phyloP scores from a whole-genome alignment of 2,888 invertebrate genomes.

The Cephus sareptanus region DNA sequence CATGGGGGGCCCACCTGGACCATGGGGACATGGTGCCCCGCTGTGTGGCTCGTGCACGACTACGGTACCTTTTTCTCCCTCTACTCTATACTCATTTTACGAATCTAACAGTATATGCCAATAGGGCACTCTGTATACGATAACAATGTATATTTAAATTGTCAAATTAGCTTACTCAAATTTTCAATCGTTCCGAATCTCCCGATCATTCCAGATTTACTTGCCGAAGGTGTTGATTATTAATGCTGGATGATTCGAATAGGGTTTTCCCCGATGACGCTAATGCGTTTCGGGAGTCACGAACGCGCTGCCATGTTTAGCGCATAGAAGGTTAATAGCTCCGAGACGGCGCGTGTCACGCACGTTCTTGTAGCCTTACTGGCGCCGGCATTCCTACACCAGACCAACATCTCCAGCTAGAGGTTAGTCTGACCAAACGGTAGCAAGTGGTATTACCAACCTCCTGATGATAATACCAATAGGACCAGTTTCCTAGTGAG shows the following conservation, averaged over 20 bases:
- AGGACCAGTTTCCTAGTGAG: conserved; percentile 50
- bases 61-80: background rate
- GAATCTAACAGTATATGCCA: background rate
- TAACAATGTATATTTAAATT: background rate
- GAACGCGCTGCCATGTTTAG: background rate
- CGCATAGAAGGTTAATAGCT: background rate
- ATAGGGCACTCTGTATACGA: background rate
- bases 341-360: background rate
- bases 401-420: background rate
- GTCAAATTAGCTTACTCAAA: background rate
- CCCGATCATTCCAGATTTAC: background rate
- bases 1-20: conserved; percentile 38
- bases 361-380: background rate
- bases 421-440: background rate
- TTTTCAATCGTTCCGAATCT: background rate
- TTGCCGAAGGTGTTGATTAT: background rate
- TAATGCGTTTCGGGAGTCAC: background rate
- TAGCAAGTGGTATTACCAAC: background rate
- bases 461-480: background rate
- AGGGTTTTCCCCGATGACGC: background rate
- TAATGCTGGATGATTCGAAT: background rate
- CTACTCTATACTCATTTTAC: background rate
- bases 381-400: background rate
- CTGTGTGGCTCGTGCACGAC: conserved; percentile 37
- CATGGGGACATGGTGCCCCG: conserved; percentile 33